Evolutionary conservation across 2,797 vertebrate genomes (phyloP).

Genomic region (Lerista edwardsae): DNA sequence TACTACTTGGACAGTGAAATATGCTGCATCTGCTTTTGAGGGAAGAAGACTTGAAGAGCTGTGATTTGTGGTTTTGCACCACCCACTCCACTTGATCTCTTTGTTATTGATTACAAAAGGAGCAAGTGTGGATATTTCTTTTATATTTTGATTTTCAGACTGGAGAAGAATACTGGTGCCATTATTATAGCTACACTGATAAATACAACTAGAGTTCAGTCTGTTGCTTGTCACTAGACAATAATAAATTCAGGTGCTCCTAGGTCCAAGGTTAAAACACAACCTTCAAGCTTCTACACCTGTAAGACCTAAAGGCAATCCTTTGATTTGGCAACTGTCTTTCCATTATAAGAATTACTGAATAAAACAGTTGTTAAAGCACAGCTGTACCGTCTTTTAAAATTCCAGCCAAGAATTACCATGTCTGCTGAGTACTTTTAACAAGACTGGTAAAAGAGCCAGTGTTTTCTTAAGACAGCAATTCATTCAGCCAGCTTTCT

Average conservation of each 20-base stretch:
- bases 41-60: rapidly evolving
- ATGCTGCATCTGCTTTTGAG: background rate
- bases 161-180: constrained; percentile 9
- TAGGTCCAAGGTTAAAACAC: constrained; percentile 67
- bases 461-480: constrained; percentile 55
- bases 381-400: constrained; percentile 39
- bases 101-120: constrained; percentile 9
- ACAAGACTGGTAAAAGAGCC: constrained; percentile 25
- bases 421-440: constrained; percentile 49
- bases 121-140: background rate
- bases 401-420: constrained; percentile 56
- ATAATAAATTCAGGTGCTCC: constrained; percentile 45
- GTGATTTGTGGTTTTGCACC: constrained; percentile 20
- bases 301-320: constrained; percentile 61
- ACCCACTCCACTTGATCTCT: background rate
- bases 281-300: constrained; percentile 53
- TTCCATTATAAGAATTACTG: constrained; percentile 28
- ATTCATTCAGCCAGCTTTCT: constrained; percentile 34
- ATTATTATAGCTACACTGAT: constrained; percentile 39
- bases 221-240: constrained; percentile 31
- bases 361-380: background rate
- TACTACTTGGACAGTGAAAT: constrained; percentile 16
- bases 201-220: constrained; percentile 62
- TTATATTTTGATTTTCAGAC: constrained; percentile 39
- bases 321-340: constrained; percentile 53